Evolutionary conservation across 2,113 vertebrate species (phyloP).

Genomic region (Platichthys stellatus): DNA sequence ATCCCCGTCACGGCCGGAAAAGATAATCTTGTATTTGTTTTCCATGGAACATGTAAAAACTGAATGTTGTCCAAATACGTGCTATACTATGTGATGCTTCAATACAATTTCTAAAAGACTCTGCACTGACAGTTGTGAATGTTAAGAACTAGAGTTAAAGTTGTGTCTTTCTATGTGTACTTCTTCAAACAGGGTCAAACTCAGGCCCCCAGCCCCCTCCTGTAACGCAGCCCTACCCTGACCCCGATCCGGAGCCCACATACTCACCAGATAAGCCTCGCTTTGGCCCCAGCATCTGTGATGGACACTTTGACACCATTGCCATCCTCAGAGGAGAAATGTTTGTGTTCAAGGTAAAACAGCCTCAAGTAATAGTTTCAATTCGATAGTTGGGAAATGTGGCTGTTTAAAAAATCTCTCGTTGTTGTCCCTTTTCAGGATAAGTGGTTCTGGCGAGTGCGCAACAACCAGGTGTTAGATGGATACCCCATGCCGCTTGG

Average conservation of each 20-base stretch:
- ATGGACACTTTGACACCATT: constrained; percentile 92
- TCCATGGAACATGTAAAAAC: too few relatives aligned
- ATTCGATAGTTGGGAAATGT: neutral
- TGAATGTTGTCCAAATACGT: neutral
- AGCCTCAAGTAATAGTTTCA: neutral
- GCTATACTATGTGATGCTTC: neutral
- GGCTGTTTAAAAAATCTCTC: neutral
- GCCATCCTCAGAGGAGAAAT: constrained; percentile 90
- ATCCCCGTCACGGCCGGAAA: neutral
- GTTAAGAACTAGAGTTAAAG: neutral
- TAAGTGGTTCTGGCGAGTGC: constrained; percentile 93
- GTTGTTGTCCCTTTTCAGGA: constrained; percentile 63
- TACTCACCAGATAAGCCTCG: constrained; percentile 73
- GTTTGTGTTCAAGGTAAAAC: constrained; percentile 92
- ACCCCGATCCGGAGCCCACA: constrained; percentile 63
- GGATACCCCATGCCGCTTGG: constrained; percentile 93
- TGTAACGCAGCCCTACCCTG: constrained; percentile 70
- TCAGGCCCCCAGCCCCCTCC: constrained; percentile 67
- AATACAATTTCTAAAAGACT: neutral
- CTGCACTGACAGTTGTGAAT: neutral
- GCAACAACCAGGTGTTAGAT: constrained; percentile 87
- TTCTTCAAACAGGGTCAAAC: constrained; percentile 67
- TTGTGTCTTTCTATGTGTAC: neutral
- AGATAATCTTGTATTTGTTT: neutral
- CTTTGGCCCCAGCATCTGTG: constrained; percentile 88